phyloP scores from a whole-genome alignment of 2,888 invertebrate species.

The Dromius quadrimaculatus region DNA sequence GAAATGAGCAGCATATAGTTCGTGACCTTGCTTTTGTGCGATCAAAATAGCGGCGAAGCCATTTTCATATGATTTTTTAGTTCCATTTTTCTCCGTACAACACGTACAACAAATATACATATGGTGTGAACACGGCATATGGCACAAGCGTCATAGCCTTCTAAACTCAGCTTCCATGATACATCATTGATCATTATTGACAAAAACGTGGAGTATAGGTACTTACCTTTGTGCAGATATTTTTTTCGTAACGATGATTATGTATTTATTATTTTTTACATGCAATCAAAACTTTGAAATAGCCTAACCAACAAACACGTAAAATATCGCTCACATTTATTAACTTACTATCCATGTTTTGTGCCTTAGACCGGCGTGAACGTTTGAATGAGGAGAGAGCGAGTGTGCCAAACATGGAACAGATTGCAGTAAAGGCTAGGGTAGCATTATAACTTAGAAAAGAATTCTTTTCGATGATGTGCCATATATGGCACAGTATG shows the following conservation, averaged over 20 bases:
- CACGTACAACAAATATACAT: too few relatives aligned
- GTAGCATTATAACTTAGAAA: background rate
- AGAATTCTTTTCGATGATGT: background rate
- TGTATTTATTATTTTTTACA: background rate
- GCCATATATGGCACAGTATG: constrained; percentile 5
- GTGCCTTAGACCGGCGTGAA: background rate
- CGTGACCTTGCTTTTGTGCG: too few relatives aligned
- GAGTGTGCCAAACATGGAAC: background rate
- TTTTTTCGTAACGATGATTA: background rate
- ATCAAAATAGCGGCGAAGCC: too few relatives aligned
- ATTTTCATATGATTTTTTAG: too few relatives aligned
- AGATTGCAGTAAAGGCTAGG: background rate
- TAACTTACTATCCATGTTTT: background rate
- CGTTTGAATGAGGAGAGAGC: background rate
- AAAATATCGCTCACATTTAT: background rate
- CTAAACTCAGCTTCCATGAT: background rate
- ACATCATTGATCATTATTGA: background rate
- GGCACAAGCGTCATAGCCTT: constrained; percentile 4
- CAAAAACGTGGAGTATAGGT: background rate
- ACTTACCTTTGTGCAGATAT: constrained; percentile 1
- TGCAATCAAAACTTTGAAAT: background rate
- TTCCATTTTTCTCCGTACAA: too few relatives aligned
- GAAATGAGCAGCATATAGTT: too few relatives aligned
- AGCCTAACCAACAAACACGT: background rate
- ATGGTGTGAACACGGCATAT: too few relatives aligned